Percentiles rank a stretch among this genome's conserved stretches.
Evolutionary conservation across 2,113 vertebrate genomes (phyloP).

Genomic region (Osmerus eperlanus): DNA sequence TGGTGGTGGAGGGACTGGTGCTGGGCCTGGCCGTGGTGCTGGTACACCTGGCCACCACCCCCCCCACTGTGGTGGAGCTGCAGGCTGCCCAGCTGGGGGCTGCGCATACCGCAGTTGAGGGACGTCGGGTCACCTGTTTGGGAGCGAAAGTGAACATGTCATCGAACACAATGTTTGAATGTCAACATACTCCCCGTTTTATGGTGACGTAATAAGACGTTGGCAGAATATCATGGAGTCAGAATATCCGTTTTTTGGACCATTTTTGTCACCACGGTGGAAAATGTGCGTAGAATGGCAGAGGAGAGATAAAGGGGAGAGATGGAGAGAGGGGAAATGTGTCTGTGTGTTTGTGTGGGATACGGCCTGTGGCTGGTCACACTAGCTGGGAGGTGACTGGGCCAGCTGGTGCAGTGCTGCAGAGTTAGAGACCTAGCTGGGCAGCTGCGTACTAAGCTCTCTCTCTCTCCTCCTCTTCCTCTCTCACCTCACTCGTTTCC

Average conservation of each 20-base stretch:
- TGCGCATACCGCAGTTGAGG: conserved; percentile 81
- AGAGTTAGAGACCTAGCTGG: conserved; percentile 48
- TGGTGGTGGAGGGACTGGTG: conserved; percentile 73
- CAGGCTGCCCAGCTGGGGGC: conserved; percentile 78
- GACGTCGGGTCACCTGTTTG: conserved; percentile 83
- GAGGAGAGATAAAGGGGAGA: background rate
- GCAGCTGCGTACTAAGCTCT: conserved; percentile 4
- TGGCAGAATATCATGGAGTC: too few relatives aligned
- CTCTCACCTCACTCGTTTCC: conserved; percentile 58
- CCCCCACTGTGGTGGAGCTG: conserved; percentile 81
- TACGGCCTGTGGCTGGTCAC: background rate
- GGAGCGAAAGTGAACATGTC: background rate
- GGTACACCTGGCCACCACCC: conserved; percentile 74
- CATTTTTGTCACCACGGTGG: too few relatives aligned
- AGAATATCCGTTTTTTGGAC: too few relatives aligned
- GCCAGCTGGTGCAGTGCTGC: conserved; percentile 64
- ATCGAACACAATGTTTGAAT: background rate
- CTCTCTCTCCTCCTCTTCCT: conserved; percentile 28
- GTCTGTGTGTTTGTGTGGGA: background rate
- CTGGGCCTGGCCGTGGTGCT: conserved; percentile 77
- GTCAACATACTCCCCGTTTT: too few relatives aligned
- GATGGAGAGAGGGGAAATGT: background rate
- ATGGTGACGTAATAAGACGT: too few relatives aligned
- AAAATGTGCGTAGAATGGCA: too few relatives aligned
- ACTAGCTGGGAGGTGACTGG: conserved; percentile 30